These are phyloP conservation scores for Drosophila insularis DNA, from an alignment of 1,140 invertebrate genomes.

Conservation along the genomic window DNA sequence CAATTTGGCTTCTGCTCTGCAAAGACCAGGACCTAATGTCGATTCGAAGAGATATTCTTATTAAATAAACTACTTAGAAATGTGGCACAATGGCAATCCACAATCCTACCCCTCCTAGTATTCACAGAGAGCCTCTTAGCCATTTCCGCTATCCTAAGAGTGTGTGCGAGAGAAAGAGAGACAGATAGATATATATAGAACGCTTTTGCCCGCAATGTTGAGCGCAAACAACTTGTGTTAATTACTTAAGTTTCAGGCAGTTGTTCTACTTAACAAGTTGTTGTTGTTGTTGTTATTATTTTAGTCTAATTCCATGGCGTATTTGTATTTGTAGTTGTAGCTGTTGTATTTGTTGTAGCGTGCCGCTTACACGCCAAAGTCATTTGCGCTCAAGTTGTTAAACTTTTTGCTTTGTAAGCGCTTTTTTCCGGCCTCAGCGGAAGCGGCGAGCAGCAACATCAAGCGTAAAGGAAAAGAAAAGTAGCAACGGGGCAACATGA, in stretches of 20 bases:
- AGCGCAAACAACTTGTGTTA: slow-evolving; percentile 74
- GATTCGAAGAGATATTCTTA: slow-evolving; percentile 38
- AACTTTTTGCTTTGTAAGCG: slow-evolving; percentile 74
- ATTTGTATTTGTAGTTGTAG: slow-evolving; percentile 8
- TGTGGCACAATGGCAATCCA: slow-evolving; percentile 2
- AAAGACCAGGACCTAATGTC: no score
- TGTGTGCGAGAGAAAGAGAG: not conserved
- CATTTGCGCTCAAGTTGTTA: slow-evolving; percentile 73
- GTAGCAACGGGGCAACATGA: not conserved
- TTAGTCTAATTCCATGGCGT: slow-evolving; percentile 62
- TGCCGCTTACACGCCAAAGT: slow-evolving; percentile 72
- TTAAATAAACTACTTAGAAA: slow-evolving; percentile 58
- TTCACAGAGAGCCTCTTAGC: not conserved
- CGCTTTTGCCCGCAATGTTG: slow-evolving; percentile 43
- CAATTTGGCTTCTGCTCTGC: slow-evolving; percentile 30
- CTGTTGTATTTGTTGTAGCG: slow-evolving; percentile 64
- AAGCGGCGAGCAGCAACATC: slow-evolving; percentile 39
- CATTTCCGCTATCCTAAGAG: not conserved
- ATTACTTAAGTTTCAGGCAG: slow-evolving; percentile 76
- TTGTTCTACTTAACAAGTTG: slow-evolving; percentile 74
- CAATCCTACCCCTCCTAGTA: slow-evolving; percentile 3
- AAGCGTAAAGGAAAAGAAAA: slow-evolving; percentile 5
- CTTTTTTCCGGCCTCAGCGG: slow-evolving; percentile 69
- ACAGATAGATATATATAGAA: not conserved
- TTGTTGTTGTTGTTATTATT: slow-evolving; percentile 42